A percentile compares a stretch with the other conserved stretches of the same genome.
These are phyloP conservation scores for Kuschelorhynchus macadamiae DNA, from an alignment of 2,888 invertebrate genomes.

Conservation along the genomic window DNA sequence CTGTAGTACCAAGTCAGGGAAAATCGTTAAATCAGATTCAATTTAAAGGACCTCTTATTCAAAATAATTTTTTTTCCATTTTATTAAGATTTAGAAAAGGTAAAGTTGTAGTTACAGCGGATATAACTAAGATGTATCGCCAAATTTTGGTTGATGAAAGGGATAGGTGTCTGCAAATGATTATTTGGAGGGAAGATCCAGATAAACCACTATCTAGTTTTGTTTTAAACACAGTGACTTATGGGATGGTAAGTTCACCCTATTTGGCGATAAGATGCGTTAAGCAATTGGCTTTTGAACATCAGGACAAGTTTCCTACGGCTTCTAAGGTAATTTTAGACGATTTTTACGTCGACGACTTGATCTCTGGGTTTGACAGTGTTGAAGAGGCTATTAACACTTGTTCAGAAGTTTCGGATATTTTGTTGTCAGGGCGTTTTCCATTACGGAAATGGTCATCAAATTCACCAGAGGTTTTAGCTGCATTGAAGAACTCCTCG, in stretches of 20 bases:
- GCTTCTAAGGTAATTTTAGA: slow-evolving; percentile 1
- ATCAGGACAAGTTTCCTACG: not conserved
- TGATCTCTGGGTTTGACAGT: not conserved
- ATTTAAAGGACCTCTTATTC: too few relatives aligned
- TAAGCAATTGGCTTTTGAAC: slow-evolving; percentile 3
- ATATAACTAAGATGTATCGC: slow-evolving; percentile 1
- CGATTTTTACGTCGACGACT: slow-evolving; percentile 5
- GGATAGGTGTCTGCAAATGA: slow-evolving; percentile 10
- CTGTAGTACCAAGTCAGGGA: not conserved
- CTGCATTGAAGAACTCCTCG: not conserved
- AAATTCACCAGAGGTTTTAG: not conserved
- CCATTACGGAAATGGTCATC: slow-evolving; percentile 1
- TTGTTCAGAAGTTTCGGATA: not conserved
- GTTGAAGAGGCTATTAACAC: not conserved
- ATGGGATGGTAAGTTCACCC: not conserved
- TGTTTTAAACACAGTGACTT: slow-evolving; percentile 9
- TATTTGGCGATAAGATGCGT: not conserved
- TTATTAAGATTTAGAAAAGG: not conserved
- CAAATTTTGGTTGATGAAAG: slow-evolving; percentile 6
- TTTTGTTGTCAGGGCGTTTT: slow-evolving; percentile 5
- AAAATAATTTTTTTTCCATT: slow-evolving; percentile 5
- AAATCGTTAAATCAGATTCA: slow-evolving; percentile 1
- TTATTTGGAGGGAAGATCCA: too few relatives aligned
- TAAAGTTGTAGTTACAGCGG: slow-evolving; percentile 1
- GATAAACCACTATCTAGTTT: too few relatives aligned